Conservation (phyloP, 2,113 vertebrate species). For the Genyomyrus donnyi region DNA sequence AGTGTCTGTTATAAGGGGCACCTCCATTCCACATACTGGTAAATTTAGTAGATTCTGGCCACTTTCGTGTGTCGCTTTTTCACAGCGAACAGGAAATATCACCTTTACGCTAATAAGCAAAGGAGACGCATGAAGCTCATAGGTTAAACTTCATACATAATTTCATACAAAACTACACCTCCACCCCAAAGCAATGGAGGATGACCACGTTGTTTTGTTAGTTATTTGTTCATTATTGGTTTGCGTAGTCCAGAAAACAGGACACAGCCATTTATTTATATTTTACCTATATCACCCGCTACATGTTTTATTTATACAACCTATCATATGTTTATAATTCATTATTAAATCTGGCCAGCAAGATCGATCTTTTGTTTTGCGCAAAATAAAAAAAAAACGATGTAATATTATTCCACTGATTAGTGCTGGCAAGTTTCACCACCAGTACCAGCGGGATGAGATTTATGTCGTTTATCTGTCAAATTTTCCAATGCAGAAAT, state of each 20-base stretch:
- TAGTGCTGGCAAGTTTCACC: background rate
- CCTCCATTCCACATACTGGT: background rate
- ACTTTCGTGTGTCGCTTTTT: background rate
- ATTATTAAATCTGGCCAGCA: background rate
- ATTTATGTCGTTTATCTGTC: background rate
- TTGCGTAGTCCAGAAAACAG: background rate
- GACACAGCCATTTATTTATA: background rate
- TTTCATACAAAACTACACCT: background rate
- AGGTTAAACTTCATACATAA: background rate
- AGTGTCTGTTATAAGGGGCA: constrained; percentile 23
- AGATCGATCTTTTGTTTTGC: background rate
- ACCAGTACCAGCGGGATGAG: background rate
- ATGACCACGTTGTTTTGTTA: background rate
- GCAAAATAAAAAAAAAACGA: background rate
- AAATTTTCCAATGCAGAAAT: background rate
- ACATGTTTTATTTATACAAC: background rate
- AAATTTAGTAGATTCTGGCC: background rate
- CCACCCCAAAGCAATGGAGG: background rate
- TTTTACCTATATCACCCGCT: background rate
- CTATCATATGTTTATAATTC: background rate
- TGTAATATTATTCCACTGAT: background rate
- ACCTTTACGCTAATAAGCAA: background rate
- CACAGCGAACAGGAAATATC: background rate
- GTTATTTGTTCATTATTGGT: background rate
- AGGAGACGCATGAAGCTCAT: background rate